A percentile compares a stretch with the other conserved stretches of the same genome.
phyloP scores from a whole-genome alignment of 2,113 vertebrate genomes.

The Buteo buteo region DNA sequence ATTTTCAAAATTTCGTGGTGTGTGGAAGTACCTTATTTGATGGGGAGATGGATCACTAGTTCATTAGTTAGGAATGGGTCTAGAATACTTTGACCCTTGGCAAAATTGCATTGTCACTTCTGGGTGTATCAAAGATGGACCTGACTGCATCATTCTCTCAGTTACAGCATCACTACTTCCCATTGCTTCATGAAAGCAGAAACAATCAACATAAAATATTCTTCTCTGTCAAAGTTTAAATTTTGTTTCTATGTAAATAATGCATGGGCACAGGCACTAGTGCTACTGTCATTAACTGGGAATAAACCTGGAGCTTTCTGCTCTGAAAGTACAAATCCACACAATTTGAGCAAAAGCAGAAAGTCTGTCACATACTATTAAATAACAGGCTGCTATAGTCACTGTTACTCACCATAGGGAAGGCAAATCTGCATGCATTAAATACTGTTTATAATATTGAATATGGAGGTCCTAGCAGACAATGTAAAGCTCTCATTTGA shows the following conservation, averaged over 20 bases:
- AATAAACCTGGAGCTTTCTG: slow-evolving; percentile 11
- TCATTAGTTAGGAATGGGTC: neutral
- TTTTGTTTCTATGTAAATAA: slow-evolving; percentile 38
- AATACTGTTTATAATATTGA: neutral
- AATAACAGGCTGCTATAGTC: neutral
- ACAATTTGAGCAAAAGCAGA: neutral
- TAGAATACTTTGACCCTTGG: neutral
- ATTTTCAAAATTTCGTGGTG: neutral
- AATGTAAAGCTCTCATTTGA: neutral
- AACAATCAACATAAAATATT: neutral
- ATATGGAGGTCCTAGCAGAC: neutral
- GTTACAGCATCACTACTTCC: neutral
- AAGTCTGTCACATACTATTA: neutral
- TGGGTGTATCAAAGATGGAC: neutral
- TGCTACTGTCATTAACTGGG: neutral
- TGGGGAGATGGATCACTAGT: neutral
- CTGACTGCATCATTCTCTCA: neutral
- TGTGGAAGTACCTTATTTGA: neutral
- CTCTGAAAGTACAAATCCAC: neutral
- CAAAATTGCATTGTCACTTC: slow-evolving; percentile 32
- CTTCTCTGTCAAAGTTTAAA: slow-evolving; percentile 10
- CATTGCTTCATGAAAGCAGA: neutral
- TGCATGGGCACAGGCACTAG: neutral
- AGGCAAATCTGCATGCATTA: neutral
- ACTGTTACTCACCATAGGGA: neutral